Conservation (phyloP, 2,888 invertebrate genomes). For the Pilophorus perplexus region DNA sequence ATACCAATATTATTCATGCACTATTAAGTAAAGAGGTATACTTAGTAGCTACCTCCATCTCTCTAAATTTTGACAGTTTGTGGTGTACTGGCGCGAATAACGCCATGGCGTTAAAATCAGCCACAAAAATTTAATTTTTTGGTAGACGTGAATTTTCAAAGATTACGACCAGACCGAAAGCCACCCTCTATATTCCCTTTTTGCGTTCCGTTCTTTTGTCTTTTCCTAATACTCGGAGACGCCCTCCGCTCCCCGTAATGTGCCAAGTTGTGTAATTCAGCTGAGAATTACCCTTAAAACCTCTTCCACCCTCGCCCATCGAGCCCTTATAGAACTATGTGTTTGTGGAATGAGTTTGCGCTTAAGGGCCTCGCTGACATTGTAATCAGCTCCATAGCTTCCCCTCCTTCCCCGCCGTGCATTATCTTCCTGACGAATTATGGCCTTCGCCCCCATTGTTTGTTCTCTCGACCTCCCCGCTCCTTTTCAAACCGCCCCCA, state of each 20-base stretch:
- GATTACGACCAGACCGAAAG: too few relatives aligned
- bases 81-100: too few relatives aligned
- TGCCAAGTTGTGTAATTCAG: conserved; percentile 42
- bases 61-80: too few relatives aligned
- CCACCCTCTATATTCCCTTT: too few relatives aligned
- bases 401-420: neutral
- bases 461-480: conserved; percentile 22
- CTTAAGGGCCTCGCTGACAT: conserved; percentile 39
- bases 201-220: conserved; percentile 36
- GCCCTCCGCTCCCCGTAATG: conserved; percentile 26
- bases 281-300: conserved; percentile 37
- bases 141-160: too few relatives aligned
- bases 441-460: conserved; percentile 26
- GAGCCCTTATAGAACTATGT: conserved; percentile 39
- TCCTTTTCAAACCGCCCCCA: conserved; percentile 11
- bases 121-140: too few relatives aligned
- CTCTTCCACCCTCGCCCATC: neutral
- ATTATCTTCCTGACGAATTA: too few relatives aligned
- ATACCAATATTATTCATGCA: too few relatives aligned
- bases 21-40: too few relatives aligned
- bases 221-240: conserved; percentile 25
- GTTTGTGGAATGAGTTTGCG: conserved; percentile 42
- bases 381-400: conserved; percentile 41
- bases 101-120: too few relatives aligned
- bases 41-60: too few relatives aligned